phyloP scores from a whole-genome alignment of 2,797 vertebrate genomes.

The Delichon dasypus region DNA sequence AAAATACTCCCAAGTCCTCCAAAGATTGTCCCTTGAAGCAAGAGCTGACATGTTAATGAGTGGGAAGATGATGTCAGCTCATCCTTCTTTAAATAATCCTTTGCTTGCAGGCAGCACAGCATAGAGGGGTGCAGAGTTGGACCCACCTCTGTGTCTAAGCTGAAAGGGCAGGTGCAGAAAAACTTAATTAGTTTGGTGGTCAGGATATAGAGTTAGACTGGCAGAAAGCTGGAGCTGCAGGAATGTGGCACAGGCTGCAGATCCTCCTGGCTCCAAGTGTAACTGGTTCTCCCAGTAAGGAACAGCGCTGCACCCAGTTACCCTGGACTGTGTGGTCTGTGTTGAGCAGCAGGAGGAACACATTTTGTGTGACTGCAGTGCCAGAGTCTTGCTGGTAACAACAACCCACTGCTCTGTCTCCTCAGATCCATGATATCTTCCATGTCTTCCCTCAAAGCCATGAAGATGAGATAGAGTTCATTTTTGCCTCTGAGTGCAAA shows the following conservation, averaged over 20 bases:
- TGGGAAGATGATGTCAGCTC: not conserved
- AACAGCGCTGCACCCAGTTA: not conserved
- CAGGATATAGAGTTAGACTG: not conserved
- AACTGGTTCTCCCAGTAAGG: not conserved
- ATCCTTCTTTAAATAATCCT: not conserved
- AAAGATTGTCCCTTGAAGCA: not conserved
- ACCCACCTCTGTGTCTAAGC: not conserved
- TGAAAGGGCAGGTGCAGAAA: not conserved
- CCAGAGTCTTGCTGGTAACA: not conserved
- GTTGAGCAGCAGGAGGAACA: not conserved
- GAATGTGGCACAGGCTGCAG: not conserved
- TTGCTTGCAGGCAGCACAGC: not conserved
- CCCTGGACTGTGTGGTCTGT: not conserved
- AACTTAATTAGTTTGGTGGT: not conserved
- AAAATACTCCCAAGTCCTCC: not conserved
- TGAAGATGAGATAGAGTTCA: conserved; percentile 81
- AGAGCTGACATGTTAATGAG: not conserved
- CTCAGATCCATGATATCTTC: conserved; percentile 83
- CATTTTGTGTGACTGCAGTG: not conserved
- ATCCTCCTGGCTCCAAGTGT: not conserved
- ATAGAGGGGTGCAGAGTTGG: not conserved
- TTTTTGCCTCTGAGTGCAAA: conserved; percentile 84
- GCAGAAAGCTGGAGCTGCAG: not conserved
- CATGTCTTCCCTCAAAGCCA: conserved; percentile 80
- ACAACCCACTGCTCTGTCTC: conserved; percentile 3